Conservation (phyloP, 2,113 vertebrate genomes). For the Pao palembangensis region DNA sequence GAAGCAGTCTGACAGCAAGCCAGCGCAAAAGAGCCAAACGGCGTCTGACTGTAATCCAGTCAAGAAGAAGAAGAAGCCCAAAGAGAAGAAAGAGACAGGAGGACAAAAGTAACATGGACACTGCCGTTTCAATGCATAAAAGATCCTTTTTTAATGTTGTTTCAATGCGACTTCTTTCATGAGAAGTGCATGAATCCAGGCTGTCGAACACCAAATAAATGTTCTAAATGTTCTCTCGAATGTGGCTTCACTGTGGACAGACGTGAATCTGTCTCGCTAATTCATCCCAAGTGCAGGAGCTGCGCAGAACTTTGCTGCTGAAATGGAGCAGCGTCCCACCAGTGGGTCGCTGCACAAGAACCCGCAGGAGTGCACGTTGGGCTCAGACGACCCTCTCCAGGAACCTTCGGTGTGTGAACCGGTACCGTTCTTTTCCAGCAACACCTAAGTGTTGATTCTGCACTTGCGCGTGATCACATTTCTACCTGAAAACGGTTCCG, state of each 20-base stretch:
- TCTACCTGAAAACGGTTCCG: background rate
- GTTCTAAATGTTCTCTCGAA: too few relatives aligned
- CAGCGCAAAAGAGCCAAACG: constrained; percentile 24
- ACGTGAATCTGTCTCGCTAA: too few relatives aligned
- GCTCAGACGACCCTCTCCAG: constrained; percentile 9
- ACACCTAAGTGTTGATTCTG: too few relatives aligned
- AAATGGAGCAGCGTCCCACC: constrained; percentile 48
- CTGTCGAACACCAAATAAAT: constrained; percentile 12
- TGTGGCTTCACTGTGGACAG: background rate
- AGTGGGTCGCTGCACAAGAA: constrained; percentile 56
- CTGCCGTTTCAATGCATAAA: constrained; percentile 29
- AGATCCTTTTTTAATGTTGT: background rate
- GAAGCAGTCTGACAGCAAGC: constrained; percentile 21
- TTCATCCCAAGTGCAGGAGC: too few relatives aligned
- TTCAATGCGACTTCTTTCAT: background rate
- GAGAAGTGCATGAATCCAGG: constrained; percentile 1
- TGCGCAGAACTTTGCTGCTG: constrained; percentile 5
- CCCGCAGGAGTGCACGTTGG: constrained; percentile 26
- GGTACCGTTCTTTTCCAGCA: background rate
- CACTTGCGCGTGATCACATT: background rate
- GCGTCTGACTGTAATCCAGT: background rate
- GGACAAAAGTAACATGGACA: constrained; percentile 24
- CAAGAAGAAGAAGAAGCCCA: constrained; percentile 51
- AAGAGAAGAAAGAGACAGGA: constrained; percentile 39
- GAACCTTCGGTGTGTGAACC: constrained; percentile 10